Evolutionary conservation across 2,888 invertebrate species (phyloP), one percentile per base, ranked within the genome.

Genomic region (Nemotelus pantherinus): DNA sequence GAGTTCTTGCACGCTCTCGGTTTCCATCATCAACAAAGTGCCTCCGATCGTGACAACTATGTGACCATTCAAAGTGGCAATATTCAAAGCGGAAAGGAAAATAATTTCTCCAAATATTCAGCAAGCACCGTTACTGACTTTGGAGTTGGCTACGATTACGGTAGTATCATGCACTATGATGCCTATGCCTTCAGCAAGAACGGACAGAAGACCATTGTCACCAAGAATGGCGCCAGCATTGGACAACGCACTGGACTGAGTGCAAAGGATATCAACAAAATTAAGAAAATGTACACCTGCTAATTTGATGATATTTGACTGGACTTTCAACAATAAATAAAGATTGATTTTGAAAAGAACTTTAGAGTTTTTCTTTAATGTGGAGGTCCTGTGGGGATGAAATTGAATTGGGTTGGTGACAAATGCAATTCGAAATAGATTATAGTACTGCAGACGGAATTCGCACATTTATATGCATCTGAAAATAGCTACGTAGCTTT

Each of bases 11-110:
- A 94, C 83, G 90, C 92, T 0, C 85, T 93, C 0, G 93, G 94
- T 0, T 93, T 94, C 85, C 92, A 92, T 84, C 93, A 94, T 84
- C 93, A 93, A 88, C 94, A 94, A 83, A 92, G 91, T 82, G 89
- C 93, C 25, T 89, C 90, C 44, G 91, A 93, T 84, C 88, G 94
- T 80, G 93, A 94, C 82, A 88, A 91, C 0, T 93, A 88, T 83
- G 91, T 94, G 2, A 87, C 88, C 76, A 92, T 93, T 79, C 83
- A 90, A 25, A 92, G 91, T 89, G 89, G 91, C 45, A 93, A 93
- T 83, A 92, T 94, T 67, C 85, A 86, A 81, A 82, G 87, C 81
- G 91, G 93, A 45, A 57, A 9, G 3, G 67, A 47, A 4, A 45
- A 39, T n/a, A 68, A 67, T 47, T 91, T 92, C 82, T 88, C 88